Evolutionary conservation across 2,888 invertebrate species (phyloP), one percentile per base, ranked within the genome.

Genomic region (Andrena minutula): DNA sequence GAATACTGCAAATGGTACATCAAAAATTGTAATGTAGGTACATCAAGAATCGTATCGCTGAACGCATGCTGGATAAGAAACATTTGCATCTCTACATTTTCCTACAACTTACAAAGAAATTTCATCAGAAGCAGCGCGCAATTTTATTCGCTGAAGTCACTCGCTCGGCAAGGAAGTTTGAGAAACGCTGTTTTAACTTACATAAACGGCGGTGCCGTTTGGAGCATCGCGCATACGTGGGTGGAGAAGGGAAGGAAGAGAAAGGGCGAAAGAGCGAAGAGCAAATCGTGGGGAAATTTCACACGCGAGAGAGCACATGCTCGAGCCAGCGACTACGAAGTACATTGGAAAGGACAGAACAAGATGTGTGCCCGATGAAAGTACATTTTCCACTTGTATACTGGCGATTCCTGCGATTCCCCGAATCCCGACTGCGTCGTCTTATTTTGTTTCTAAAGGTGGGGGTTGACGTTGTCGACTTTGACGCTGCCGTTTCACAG

Each of bases 331-430:
- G 81, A 76, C 86, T 84, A 79, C 85, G 88, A 87, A 88, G 85
- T 82, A 89, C 89, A 91, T 91, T 91, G 89, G 87, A 90, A 89
- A 89, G 88, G 91, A 92, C 90, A 89, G 89, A 76, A 83, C 87
- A 88, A 90, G 90, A 90, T 90, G 90, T 82, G 82, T 72, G 83
- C 75, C 72, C 82, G 75, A 83, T 82, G 84, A 73, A 76, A 86
- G 78, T 84, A 78, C 76, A 73, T 82, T 78, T 82, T 58, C 69
- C 75, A 56, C 56, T 74, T 69, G 69, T 81, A 32, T 53, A 60
- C 76, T 26, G 58, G 60, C 10, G 58, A 35, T 53, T 64, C 41
- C 63, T 60, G 81, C 53, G 64, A 79, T 73, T 65, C 60, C 8
- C 20, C 20, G 56, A 65, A 73, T 26, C 56, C 49, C 16, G 35